phyloP scores from a whole-genome alignment of 2,113 vertebrate species.

The Phyllopteryx taeniolatus region DNA sequence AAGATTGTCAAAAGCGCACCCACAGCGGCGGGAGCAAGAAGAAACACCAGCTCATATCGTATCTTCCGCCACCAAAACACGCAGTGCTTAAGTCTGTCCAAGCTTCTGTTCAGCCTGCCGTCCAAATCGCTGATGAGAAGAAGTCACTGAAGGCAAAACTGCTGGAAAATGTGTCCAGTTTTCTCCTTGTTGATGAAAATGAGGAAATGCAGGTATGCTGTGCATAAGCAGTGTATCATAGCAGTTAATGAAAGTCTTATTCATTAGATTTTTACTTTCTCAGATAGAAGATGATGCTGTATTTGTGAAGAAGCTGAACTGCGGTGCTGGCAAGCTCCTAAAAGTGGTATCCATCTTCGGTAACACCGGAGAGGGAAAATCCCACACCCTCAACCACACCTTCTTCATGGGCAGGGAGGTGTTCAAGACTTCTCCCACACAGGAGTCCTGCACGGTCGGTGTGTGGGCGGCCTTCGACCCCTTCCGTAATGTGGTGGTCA shows the following conservation, averaged over 20 bases:
- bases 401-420: constrained; percentile 96
- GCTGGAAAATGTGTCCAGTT: constrained; percentile 87
- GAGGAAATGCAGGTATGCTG: constrained; percentile 92
- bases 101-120: constrained; percentile 34
- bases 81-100: constrained; percentile 34
- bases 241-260: background rate
- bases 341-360: constrained; percentile 99
- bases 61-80: constrained; percentile 72
- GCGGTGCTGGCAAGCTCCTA: constrained; percentile 85
- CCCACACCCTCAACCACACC: constrained; percentile 96
- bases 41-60: constrained; percentile 82
- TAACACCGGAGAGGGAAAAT: constrained; percentile 98
- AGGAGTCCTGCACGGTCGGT: constrained; percentile 96
- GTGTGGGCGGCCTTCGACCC: constrained; percentile 97
- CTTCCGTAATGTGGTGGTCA: constrained; percentile 86
- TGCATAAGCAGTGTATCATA: background rate
- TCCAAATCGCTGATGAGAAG: constrained; percentile 69
- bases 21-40: constrained; percentile 86
- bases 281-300: constrained; percentile 90
- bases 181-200: constrained; percentile 94
- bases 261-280: background rate
- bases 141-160: constrained; percentile 75
- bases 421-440: constrained; percentile 94
- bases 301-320: constrained; percentile 86
- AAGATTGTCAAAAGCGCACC: constrained; percentile 90